Base-by-base conservation (phyloP, 1,140 invertebrate genomes). In the Lerema accius region DNA sequence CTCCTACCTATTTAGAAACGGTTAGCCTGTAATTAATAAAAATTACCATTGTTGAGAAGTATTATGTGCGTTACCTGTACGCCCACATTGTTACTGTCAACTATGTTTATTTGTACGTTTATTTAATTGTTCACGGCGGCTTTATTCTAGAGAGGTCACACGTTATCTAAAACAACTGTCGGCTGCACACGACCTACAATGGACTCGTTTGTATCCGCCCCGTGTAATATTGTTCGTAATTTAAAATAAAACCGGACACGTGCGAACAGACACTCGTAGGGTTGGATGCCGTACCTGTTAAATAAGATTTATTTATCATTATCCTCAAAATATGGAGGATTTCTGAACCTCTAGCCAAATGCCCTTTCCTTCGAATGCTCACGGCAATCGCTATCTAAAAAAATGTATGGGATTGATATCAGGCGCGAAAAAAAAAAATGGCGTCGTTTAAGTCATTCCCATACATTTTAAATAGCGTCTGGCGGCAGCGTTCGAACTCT, bases 101-200 rank as follows among this genome's bases (percentile, higher is more conserved):
- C n/a, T n/a, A n/a, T n/a, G n/a, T n/a, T n/a, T n/a, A n/a, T n/a
- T n/a, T n/a, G n/a, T n/a, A n/a, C n/a, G n/a, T 74, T 69, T 74
- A 69, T 78, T 74, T 88, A 82, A 84, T 84, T 78, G 77, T 82
- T 81, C 69, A 68, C 50, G 50, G 70, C 40, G 19, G 64, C 75
- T 87, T 86, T 84, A 86, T 88, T 84, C 76, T 61, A 75, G 76
- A 66, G 78, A 84, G 86, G 85, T 86, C 86, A 81, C 86, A 80
- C 80, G 84, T 88, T 89, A 89, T 89, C 86, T 88, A 81, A 88
- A 85, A 78, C 86, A 83, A 84, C 86, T 88, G 86, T 86, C 84
- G 76, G 71, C 68, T 70, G 82, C 86, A 89, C 80, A 76, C 80
- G 81, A 70, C 72, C 77, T 81, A 88, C 84, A 89, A 88, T 89